Percentiles rank a stretch among this genome's conserved stretches.
Evolutionary conservation across 2,888 invertebrate species (phyloP).

Genomic region (Caenorhabditis sp.): DNA sequence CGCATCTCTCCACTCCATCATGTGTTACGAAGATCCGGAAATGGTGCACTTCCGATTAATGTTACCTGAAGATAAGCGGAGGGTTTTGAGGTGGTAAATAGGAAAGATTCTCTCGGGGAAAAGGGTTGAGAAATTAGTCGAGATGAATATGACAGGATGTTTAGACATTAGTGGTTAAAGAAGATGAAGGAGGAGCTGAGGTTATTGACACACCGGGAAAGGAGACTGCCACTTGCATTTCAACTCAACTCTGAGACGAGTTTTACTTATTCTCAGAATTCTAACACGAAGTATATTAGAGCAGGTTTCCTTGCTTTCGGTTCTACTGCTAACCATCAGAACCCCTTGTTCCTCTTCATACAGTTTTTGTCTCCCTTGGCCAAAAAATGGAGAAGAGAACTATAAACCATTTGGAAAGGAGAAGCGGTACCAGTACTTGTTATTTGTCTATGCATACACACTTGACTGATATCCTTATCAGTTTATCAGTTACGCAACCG

Average conservation of each 20-base stretch:
- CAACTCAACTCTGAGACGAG: conserved; percentile 13
- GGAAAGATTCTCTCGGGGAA: conserved; percentile 2
- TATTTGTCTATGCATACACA: conserved; percentile 26
- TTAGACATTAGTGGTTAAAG: conserved; percentile 41
- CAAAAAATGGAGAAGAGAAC: conserved; percentile 1
- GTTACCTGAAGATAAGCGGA: conserved; percentile 44
- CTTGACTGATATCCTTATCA: conserved; percentile 54
- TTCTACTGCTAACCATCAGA: not conserved
- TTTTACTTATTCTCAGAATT: conserved; percentile 17
- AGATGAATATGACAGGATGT: conserved; percentile 47
- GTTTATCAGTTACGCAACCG: conserved; percentile 65
- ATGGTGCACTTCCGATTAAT: conserved; percentile 60
- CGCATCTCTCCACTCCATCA: conserved; percentile 1
- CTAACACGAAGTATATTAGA: too few species aligned
- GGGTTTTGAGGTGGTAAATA: conserved; percentile 37
- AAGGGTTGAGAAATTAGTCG: conserved; percentile 14
- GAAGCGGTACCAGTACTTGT: conserved; percentile 48
- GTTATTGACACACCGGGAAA: conserved; percentile 17
- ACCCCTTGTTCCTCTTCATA: not conserved
- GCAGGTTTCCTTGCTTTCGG: not conserved
- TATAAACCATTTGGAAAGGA: conserved; percentile 25
- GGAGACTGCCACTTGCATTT: conserved; percentile 37
- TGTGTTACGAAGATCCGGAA: conserved; percentile 44
- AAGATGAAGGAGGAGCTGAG: conserved; percentile 21
- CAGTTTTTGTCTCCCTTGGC: not conserved